Base-by-base conservation (phyloP, 2,888 invertebrate species). In the Aethes cnicana region DNA sequence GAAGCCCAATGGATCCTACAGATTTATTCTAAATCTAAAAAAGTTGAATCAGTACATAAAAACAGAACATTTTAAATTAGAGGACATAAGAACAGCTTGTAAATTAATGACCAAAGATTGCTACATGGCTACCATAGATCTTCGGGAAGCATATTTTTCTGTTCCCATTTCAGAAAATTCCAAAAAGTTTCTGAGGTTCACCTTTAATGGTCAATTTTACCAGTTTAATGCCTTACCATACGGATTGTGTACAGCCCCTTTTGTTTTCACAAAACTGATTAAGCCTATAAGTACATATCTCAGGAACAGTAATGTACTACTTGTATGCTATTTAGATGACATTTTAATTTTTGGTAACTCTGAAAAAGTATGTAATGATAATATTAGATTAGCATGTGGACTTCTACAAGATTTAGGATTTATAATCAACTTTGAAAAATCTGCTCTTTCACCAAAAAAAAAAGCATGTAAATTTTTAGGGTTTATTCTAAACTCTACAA, bases 101-200 rank as follows among this genome's bases (percentile, higher is more conserved):
- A 53, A 50, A 36, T 16, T 57, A 12, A 23, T 57, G 12, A 9
- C 17, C 2, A 18, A 18, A 9, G 21, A 42, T 39, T 17, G 33
- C 11, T 53, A 28, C 23, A 37, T 53, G 33, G 43, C 37, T 12
- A 47, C 46, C 11, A 14, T 55, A n/a, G 52, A 57, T 44, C 18
- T 57, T 1, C 37, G 43, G 36, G 52, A 57, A 21, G 54, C 54
- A 3, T 57, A 55, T 28, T 49, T 41, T 47, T 36, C 43, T 9
- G 6, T 55, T n/a, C 37, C 26, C 7, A 41, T 54, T 5, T 11
- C 36, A 28, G 23, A 46, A 8, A 18, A 47, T 12, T 16, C 12
- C 16, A 55, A 18, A 16, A 58, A 39, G 14, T 58, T 41, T 32
- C 32, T 58, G 14, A 48, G 58, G 39, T 58, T 58, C 25, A 7